These are phyloP conservation scores for Chaetophractus vellerosus DNA, from an alignment of 2,797 vertebrate species.

Conservation along the genomic window DNA sequence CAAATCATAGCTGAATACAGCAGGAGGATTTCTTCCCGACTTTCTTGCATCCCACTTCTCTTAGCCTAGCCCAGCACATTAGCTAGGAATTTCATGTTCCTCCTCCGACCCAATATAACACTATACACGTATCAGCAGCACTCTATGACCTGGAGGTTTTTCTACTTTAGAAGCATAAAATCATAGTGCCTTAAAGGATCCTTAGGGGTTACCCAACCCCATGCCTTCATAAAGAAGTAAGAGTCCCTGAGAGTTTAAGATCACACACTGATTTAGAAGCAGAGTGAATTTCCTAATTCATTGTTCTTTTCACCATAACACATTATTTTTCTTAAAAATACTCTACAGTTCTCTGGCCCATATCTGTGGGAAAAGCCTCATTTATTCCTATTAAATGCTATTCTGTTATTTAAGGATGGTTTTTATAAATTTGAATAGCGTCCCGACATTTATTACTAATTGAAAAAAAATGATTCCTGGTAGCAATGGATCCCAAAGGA, in stretches of 20 bases:
- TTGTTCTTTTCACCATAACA: background rate
- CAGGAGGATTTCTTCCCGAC: background rate
- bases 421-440: conserved; percentile 42
- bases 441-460: background rate
- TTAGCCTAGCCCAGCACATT: background rate
- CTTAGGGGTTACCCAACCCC: background rate
- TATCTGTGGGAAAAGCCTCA: background rate
- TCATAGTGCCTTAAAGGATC: background rate
- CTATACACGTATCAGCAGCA: background rate
- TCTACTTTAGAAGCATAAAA: background rate
- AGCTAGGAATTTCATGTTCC: background rate
- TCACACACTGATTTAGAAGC: background rate
- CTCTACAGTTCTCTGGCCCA: background rate
- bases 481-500: conserved; percentile 39
- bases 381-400: background rate
- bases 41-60: background rate
- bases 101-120: background rate
- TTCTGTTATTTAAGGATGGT: conserved; percentile 23
- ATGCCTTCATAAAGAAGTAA: background rate
- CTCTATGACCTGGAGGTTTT: background rate
- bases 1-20: background rate
- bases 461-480: conserved; percentile 22
- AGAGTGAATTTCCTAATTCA: background rate
- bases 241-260: background rate
- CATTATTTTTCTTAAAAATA: background rate